phyloP scores from a whole-genome alignment of 1,140 invertebrate species.

The Popillia japonica region DNA sequence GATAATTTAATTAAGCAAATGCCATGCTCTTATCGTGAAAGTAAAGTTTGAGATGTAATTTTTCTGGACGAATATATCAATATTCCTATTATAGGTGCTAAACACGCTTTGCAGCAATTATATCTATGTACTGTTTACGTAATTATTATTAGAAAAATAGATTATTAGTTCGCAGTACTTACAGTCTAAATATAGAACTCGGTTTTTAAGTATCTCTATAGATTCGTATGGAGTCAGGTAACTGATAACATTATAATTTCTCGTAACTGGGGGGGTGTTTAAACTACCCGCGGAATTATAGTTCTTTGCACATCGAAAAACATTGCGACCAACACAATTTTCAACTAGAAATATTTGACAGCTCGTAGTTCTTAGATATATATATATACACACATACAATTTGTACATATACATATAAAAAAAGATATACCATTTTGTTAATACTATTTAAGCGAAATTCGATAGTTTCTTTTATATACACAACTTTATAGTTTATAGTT shows the following conservation, averaged over 20 bases:
- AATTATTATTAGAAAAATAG: conserved; percentile 25
- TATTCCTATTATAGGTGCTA: too few relatives aligned
- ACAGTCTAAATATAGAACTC: conserved; percentile 26
- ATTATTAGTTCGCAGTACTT: conserved; percentile 12
- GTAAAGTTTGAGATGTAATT: too few relatives aligned
- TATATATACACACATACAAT: too few relatives aligned
- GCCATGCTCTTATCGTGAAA: too few relatives aligned
- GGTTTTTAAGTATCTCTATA: not conserved
- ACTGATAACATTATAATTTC: not conserved
- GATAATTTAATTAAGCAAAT: too few relatives aligned
- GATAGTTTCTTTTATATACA: not conserved
- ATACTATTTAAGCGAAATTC: conserved; percentile 4
- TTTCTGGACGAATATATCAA: too few relatives aligned
- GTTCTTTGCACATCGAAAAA: conserved; percentile 4
- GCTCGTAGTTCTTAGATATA: conserved; percentile 19
- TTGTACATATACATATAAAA: conserved; percentile 15
- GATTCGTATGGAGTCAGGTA: not conserved
- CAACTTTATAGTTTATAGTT: not conserved
- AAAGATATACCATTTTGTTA: conserved; percentile 6
- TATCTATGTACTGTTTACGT: too few relatives aligned
- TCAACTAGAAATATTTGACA: conserved; percentile 15
- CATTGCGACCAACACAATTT: conserved; percentile 18
- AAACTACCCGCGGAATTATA: not conserved
- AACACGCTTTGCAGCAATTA: too few relatives aligned
- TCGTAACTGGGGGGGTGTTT: not conserved